Evolutionary conservation across 2,797 vertebrate genomes (phyloP).

Genomic region (Danio tinwini): DNA sequence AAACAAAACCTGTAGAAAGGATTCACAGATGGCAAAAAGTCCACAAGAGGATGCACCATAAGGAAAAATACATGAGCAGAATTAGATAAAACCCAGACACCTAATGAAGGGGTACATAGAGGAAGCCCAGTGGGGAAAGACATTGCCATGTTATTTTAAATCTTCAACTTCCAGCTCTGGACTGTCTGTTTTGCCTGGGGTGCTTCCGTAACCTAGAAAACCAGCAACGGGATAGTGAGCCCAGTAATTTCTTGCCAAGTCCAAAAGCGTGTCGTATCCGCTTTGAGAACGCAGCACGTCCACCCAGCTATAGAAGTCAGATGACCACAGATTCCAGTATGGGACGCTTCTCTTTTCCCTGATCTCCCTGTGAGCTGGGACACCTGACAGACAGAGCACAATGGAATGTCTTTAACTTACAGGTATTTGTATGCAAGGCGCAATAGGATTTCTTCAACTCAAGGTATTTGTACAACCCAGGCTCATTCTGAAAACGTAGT

Average conservation of each 20-base stretch:
- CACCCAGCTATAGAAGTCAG: conserved; percentile 75
- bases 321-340: conserved; percentile 73
- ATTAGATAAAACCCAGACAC: background rate
- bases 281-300: conserved; percentile 68
- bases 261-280: conserved; percentile 67
- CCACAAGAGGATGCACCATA: background rate
- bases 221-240: conserved; percentile 72
- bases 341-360: conserved; percentile 62
- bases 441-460: no score
- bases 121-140: background rate
- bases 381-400: conserved; percentile 4
- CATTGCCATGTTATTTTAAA: conserved; percentile 11
- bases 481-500: no score
- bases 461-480: no score
- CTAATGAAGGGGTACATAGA: background rate
- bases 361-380: conserved; percentile 39
- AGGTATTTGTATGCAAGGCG: no score
- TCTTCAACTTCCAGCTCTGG: conserved; percentile 34
- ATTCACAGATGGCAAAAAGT: background rate
- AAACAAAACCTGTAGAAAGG: background rate
- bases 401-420: no score
- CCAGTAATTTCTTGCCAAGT: conserved; percentile 72
- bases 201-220: conserved; percentile 68
- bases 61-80: conserved; percentile 12
- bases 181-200: conserved; percentile 57